These are phyloP conservation scores for Anser cygnoides DNA, from an alignment of 2,113 vertebrate genomes.

Conservation along the genomic window DNA sequence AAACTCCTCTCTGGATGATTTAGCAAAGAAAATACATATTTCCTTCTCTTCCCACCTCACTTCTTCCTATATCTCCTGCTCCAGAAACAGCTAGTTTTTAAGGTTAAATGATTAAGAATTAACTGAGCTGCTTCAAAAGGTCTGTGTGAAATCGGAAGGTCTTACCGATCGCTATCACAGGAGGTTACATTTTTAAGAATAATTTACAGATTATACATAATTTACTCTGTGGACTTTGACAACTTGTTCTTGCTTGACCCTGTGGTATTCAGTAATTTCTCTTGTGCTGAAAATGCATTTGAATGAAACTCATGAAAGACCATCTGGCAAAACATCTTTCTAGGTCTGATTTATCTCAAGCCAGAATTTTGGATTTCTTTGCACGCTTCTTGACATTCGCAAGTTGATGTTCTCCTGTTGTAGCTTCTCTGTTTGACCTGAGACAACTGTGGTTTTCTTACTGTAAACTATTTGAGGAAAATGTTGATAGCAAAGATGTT, in stretches of 20 bases:
- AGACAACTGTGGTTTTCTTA: not conserved
- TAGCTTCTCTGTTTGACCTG: not conserved
- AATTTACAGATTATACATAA: not conserved
- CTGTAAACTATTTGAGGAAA: not conserved
- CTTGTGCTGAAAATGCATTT: not conserved
- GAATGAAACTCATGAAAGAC: not conserved
- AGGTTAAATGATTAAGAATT: not conserved
- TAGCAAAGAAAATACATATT: not conserved
- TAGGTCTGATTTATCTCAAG: not conserved
- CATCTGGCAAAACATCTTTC: conserved; percentile 3
- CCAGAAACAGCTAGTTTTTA: not conserved
- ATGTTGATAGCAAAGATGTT: not conserved
- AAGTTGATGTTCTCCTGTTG: not conserved
- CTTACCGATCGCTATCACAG: not conserved
- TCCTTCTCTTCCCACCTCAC: not conserved
- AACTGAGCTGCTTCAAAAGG: not conserved
- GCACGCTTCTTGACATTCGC: not conserved
- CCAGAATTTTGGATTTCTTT: conserved; percentile 14
- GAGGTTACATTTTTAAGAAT: not conserved
- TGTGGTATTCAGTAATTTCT: not conserved
- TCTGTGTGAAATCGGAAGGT: not conserved
- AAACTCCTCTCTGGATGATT: not conserved
- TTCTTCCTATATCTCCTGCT: not conserved
- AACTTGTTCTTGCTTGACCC: not conserved
- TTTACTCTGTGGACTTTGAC: not conserved